A percentile compares a stretch with the other conserved stretches of the same genome.
Evolutionary conservation across 2,888 invertebrate species (phyloP).

Genomic region (Idaea biselata): DNA sequence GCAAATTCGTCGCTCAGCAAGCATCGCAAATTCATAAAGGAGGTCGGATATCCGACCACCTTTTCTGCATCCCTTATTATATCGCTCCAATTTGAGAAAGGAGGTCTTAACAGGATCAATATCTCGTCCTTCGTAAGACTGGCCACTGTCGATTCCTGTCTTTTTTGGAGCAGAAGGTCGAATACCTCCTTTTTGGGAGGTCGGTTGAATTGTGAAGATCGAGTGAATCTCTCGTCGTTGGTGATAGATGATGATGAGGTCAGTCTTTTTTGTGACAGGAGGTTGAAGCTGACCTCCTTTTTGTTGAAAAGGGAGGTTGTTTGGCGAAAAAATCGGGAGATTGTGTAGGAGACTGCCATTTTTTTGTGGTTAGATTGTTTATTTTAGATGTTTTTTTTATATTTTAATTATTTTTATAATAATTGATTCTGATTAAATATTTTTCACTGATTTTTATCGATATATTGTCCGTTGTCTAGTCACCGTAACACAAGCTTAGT

Average conservation of each 20-base stretch:
- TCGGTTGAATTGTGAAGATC: not conserved
- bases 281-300: not conserved
- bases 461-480: conserved; percentile 6
- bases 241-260: not conserved
- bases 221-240: not conserved
- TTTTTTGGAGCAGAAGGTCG: conserved; percentile 46
- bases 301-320: conserved; percentile 50
- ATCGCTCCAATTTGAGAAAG: conserved; percentile 74
- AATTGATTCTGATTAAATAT: too few species aligned
- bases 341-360: conserved; percentile 59
- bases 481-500: too few species aligned
- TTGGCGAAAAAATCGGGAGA: conserved; percentile 64
- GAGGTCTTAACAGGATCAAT: conserved; percentile 63
- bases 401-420: too few species aligned
- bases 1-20: conserved; percentile 82
- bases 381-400: too few species aligned
- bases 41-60: conserved; percentile 80
- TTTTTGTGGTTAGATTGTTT: too few species aligned
- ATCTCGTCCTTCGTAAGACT: conserved; percentile 74
- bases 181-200: not conserved
- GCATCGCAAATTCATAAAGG: conserved; percentile 81
- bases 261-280: not conserved
- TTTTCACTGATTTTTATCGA: too few species aligned
- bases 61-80: conserved; percentile 75
- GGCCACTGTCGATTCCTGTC: conserved; percentile 69